These are phyloP conservation scores for Brachypteracias leptosomus DNA, from an alignment of 2,113 vertebrate species.

Conservation along the genomic window DNA sequence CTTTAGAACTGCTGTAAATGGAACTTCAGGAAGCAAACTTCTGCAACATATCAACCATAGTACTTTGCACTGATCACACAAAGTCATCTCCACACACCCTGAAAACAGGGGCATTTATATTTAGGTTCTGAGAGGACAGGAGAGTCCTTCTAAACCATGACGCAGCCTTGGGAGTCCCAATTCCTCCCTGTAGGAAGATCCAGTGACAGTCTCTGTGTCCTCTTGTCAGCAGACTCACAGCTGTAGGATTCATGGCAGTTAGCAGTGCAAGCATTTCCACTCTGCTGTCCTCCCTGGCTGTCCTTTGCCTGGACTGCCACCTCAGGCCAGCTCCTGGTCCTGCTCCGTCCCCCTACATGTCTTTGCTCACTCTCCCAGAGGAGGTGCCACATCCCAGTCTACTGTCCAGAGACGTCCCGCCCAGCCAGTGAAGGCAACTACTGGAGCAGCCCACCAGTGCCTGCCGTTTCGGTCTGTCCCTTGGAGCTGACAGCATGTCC, in stretches of 20 bases:
- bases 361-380: background rate
- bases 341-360: background rate
- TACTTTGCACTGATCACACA: background rate
- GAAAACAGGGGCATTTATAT: background rate
- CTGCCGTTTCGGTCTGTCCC: background rate
- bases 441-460: background rate
- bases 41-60: background rate
- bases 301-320: background rate
- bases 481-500: background rate
- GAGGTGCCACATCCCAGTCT: background rate
- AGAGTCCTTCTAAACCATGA: background rate
- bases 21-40: background rate
- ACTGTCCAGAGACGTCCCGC: background rate
- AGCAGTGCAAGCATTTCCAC: background rate
- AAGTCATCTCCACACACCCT: background rate
- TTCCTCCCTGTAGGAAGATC: background rate
- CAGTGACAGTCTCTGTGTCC: background rate
- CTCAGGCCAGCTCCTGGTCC: background rate
- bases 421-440: background rate
- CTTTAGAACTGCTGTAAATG: background rate
- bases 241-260: background rate
- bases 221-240: fast-evolving
- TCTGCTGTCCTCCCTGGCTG: background rate
- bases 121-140: background rate
- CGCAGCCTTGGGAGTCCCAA: background rate